Evolutionary conservation across 2,888 invertebrate species (phyloP).

Genomic region (Troilus luridus): DNA sequence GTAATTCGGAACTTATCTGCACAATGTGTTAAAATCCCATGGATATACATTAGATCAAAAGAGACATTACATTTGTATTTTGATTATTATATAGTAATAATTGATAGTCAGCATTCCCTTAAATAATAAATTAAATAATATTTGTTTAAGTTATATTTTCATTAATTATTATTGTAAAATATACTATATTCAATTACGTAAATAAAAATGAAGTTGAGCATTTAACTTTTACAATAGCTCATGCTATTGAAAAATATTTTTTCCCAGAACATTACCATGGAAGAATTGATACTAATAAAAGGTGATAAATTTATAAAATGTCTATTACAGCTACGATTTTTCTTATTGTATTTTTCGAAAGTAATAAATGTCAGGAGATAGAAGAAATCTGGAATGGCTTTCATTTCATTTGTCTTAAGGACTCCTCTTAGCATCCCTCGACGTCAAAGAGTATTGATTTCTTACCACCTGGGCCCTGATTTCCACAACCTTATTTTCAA

Average conservation of each 20-base stretch:
- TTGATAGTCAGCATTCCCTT: too few relatives aligned
- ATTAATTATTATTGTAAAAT: not conserved
- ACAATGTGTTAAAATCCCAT: too few relatives aligned
- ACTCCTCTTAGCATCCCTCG: not conserved
- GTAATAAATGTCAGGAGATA: not conserved
- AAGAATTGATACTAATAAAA: not conserved
- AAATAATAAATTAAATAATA: too few relatives aligned
- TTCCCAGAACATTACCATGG: not conserved
- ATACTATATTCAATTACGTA: not conserved
- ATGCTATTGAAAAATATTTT: not conserved
- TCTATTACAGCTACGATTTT: not conserved
- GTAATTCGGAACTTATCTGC: too few relatives aligned
- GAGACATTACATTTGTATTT: too few relatives aligned
- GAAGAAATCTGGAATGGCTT: not conserved
- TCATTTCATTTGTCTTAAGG: not conserved
- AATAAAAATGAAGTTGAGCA: not conserved
- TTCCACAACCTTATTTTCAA: not conserved
- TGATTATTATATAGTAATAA: too few relatives aligned
- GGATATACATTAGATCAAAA: too few relatives aligned
- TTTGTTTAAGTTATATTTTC: not conserved
- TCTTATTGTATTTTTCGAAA: not conserved
- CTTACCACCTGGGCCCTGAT: not conserved
- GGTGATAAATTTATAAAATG: not conserved
- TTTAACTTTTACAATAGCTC: not conserved
- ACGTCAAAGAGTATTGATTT: constrained; percentile 28